phyloP scores from a whole-genome alignment of 2,888 invertebrate genomes.

The Cerastis rubricosa region DNA sequence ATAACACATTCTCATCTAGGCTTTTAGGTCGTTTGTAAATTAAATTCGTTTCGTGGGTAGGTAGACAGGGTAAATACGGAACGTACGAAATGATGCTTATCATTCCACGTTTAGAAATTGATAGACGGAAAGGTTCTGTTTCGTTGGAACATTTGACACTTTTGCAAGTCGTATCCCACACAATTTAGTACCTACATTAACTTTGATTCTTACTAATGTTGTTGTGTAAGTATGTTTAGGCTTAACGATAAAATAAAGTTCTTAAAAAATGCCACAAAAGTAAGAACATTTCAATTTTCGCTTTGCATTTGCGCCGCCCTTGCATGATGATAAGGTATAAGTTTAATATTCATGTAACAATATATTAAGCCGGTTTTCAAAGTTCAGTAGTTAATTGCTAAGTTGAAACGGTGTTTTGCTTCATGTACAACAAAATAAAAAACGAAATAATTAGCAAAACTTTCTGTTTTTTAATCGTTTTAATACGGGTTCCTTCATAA shows the following conservation, averaged over 20 bases:
- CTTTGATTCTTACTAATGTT: not conserved
- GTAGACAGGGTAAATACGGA: not conserved
- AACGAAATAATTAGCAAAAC: conserved; percentile 55
- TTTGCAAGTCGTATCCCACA: not conserved
- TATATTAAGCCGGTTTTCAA: conserved; percentile 57
- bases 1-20: conserved; percentile 33
- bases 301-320: conserved; percentile 21
- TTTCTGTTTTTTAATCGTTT: conserved; percentile 58
- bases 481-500: conserved; percentile 58
- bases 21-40: conserved; percentile 32
- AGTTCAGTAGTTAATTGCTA: conserved; percentile 54
- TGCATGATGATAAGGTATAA: conserved; percentile 52
- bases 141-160: not conserved
- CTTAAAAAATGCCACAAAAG: not conserved
- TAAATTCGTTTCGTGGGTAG: conserved; percentile 22
- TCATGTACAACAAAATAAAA: conserved; percentile 56
- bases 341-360: conserved; percentile 57
- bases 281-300: conserved; percentile 39
- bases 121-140: not conserved
- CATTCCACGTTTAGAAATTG: conserved; percentile 2
- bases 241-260: not conserved
- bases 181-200: not conserved
- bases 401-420: conserved; percentile 46
- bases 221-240: not conserved
- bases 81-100: conserved; percentile 9